phyloP scores from a whole-genome alignment of 2,888 invertebrate genomes.

The Bombyx huttoni region DNA sequence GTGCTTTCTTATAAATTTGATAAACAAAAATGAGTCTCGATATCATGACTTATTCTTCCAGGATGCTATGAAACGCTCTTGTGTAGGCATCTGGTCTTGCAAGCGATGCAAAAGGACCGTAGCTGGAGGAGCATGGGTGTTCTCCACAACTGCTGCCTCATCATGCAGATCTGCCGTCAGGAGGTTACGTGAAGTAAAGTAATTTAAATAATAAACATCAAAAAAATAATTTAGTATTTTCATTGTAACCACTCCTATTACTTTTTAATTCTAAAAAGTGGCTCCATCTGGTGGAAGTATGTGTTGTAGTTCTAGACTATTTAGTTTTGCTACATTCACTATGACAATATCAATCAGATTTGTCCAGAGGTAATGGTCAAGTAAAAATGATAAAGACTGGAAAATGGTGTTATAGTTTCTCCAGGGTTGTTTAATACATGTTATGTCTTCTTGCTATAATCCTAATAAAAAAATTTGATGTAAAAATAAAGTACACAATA shows the following conservation, averaged over 20 bases:
- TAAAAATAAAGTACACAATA: too few relatives aligned
- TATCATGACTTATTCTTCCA: constrained; percentile 39
- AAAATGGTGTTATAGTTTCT: too few relatives aligned
- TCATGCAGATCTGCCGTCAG: constrained; percentile 97
- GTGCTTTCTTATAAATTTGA: too few relatives aligned
- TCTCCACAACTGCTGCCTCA: constrained; percentile 97
- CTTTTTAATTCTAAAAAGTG: neutral
- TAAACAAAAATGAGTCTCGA: neutral
- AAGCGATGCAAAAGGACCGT: constrained; percentile 97
- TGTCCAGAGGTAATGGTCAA: too few relatives aligned
- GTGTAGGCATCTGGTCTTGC: constrained; percentile 99
- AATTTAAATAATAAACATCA: constrained; percentile 55
- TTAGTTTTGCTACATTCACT: too few relatives aligned
- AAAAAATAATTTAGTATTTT: constrained; percentile 21
- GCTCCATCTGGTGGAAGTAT: too few relatives aligned
- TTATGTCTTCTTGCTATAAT: too few relatives aligned
- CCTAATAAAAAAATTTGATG: too few relatives aligned
- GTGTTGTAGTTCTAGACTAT: too few relatives aligned
- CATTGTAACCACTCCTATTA: constrained; percentile 11
- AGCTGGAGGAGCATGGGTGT: constrained; percentile 99
- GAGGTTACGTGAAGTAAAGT: constrained; percentile 89
- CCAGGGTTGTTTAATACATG: too few relatives aligned
- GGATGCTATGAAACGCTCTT: constrained; percentile 98
- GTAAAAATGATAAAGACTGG: too few relatives aligned
- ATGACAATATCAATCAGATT: too few relatives aligned